These are phyloP conservation scores for Pelusios castaneus DNA, from an alignment of 2,113 vertebrate species.

Conservation along the genomic window DNA sequence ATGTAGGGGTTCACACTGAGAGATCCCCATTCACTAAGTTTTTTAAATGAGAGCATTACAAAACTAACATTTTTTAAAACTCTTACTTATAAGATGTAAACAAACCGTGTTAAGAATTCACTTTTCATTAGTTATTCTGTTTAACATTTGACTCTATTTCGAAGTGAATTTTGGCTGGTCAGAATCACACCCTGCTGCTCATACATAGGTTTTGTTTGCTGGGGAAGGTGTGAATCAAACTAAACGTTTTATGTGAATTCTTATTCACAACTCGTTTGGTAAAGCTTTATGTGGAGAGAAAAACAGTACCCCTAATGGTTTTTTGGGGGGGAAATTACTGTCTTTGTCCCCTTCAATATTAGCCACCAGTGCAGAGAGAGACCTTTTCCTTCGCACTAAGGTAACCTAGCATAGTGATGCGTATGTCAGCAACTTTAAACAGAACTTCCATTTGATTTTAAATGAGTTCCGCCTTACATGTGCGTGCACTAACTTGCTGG, in stretches of 20 bases:
- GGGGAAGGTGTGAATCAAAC: fast-evolving
- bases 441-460: background rate
- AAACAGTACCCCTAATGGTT: fast-evolving
- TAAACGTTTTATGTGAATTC: fast-evolving
- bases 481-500: background rate
- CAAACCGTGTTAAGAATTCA: fast-evolving
- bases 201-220: background rate
- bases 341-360: fast-evolving
- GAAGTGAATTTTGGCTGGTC: fast-evolving
- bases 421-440: background rate
- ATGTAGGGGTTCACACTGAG: background rate
- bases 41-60: background rate
- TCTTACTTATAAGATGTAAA: background rate
- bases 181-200: fast-evolving
- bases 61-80: background rate
- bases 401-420: fast-evolving
- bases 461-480: background rate
- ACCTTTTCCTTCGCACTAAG: fast-evolving
- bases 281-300: fast-evolving
- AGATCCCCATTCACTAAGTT: background rate
- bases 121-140: fast-evolving
- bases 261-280: fast-evolving
- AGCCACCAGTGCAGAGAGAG: fast-evolving
- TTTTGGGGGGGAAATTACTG: fast-evolving
- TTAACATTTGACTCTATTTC: background rate